These are phyloP conservation scores for Tragopan temminckii DNA, from an alignment of 2,797 vertebrate genomes.

Conservation along the genomic window DNA sequence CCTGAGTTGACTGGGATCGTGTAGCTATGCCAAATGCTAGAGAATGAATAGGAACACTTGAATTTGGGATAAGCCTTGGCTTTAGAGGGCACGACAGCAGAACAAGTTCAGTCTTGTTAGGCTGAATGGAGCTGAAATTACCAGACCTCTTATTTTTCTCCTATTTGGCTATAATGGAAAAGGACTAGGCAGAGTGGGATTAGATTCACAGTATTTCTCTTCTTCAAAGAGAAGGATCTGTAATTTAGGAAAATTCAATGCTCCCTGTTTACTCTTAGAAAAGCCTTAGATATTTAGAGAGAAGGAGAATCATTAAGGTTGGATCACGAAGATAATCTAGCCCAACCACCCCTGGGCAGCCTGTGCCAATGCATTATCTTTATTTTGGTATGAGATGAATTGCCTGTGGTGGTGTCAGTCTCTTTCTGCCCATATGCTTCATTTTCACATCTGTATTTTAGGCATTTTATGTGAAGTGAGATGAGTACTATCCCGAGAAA, in stretches of 20 bases:
- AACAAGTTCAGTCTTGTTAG: not conserved
- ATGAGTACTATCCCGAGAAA: not conserved
- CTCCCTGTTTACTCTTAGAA: not conserved
- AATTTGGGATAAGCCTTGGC: not conserved
- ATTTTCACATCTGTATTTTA: not conserved
- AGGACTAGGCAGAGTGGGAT: not conserved
- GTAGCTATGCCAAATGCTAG: not conserved
- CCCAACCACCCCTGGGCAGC: no score
- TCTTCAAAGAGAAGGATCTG: not conserved
- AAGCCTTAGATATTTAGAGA: not conserved
- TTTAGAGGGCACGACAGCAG: not conserved
- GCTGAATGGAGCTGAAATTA: not conserved
- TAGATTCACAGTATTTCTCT: not conserved
- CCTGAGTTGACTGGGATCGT: not conserved
- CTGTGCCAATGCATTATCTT: not conserved
- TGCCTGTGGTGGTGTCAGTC: not conserved
- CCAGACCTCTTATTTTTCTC: not conserved
- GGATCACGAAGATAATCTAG: no score
- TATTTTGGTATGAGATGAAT: not conserved
- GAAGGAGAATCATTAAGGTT: no score
- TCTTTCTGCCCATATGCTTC: not conserved
- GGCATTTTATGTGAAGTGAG: not conserved
- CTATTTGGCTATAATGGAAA: not conserved
- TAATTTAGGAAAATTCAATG: not conserved
- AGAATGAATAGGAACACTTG: not conserved